A percentile compares a stretch with the other conserved stretches of the same genome.
These are phyloP conservation scores for Chaenocephalus aceratus DNA, from an alignment of 2,113 vertebrate species.

Conservation along the genomic window DNA sequence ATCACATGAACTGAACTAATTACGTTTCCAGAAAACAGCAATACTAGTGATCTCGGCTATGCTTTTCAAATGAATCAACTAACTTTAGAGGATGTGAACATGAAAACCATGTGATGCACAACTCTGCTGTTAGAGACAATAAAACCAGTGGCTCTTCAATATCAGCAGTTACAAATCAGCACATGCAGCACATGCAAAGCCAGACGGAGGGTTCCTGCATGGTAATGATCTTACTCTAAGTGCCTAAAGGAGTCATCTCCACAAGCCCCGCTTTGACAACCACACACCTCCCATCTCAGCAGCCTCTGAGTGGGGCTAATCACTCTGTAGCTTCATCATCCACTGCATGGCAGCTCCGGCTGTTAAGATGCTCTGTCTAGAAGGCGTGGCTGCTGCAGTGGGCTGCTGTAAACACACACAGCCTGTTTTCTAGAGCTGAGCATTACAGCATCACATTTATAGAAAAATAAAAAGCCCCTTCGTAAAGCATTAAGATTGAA, in stretches of 20 bases:
- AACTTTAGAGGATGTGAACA: constrained; percentile 30
- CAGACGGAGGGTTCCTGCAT: constrained; percentile 59
- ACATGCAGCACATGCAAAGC: constrained; percentile 58
- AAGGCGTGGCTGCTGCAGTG: constrained; percentile 76
- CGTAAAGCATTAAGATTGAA: constrained; percentile 12
- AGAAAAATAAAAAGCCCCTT: constrained; percentile 1
- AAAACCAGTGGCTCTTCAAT: constrained; percentile 65
- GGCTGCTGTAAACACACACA: constrained; percentile 48
- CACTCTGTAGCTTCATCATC: constrained; percentile 72
- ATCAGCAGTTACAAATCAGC: constrained; percentile 66
- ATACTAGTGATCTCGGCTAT: constrained; percentile 49
- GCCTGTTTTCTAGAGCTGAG: constrained; percentile 38
- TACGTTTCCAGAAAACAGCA: constrained; percentile 51
- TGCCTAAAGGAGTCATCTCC: constrained; percentile 75
- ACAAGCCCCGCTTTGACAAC: constrained; percentile 67
- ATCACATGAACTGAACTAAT: constrained; percentile 55
- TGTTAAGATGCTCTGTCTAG: constrained; percentile 65
- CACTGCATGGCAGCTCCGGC: constrained; percentile 60
- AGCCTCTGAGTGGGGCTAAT: constrained; percentile 74
- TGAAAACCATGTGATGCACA: constrained; percentile 23
- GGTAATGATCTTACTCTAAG: constrained; percentile 77
- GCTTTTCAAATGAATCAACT: constrained; percentile 49
- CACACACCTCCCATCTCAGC: constrained; percentile 72
- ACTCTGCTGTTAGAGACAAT: constrained; percentile 57
- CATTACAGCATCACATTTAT: constrained; percentile 23